Evolutionary conservation across 1,140 invertebrate species (phyloP).

Genomic region (Chelonus insularis): DNA sequence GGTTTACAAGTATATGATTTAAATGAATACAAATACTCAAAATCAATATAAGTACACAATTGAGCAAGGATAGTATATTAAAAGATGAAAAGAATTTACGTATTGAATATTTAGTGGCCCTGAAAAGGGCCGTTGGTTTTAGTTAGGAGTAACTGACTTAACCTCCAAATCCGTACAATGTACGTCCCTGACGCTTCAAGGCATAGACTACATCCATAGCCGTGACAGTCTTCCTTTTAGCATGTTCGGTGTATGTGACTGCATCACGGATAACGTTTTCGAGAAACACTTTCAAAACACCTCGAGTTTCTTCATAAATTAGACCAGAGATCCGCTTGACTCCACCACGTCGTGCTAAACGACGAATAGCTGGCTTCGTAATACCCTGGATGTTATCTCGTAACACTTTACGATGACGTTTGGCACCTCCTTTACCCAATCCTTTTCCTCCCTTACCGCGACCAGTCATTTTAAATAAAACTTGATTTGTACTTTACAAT

Average conservation of each 20-base stretch:
- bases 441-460: neutral
- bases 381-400: constrained; percentile 4
- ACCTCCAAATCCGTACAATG: neutral
- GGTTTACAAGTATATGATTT: too few relatives aligned
- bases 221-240: neutral
- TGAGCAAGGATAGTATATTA: too few relatives aligned
- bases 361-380: neutral
- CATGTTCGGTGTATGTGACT: neutral
- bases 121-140: too few relatives aligned
- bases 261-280: neutral
- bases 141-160: neutral
- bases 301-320: neutral
- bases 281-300: neutral
- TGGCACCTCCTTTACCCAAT: neutral
- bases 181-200: neutral
- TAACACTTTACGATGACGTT: neutral
- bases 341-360: neutral
- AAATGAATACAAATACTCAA: too few relatives aligned
- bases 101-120: too few relatives aligned
- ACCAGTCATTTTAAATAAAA: too few relatives aligned
- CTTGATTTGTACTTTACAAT: too few relatives aligned
- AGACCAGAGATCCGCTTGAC: neutral
- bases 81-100: neutral
- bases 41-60: too few relatives aligned
- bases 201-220: neutral